phyloP scores from a whole-genome alignment of 2,888 invertebrate genomes.

The Iphiclides podalirius region DNA sequence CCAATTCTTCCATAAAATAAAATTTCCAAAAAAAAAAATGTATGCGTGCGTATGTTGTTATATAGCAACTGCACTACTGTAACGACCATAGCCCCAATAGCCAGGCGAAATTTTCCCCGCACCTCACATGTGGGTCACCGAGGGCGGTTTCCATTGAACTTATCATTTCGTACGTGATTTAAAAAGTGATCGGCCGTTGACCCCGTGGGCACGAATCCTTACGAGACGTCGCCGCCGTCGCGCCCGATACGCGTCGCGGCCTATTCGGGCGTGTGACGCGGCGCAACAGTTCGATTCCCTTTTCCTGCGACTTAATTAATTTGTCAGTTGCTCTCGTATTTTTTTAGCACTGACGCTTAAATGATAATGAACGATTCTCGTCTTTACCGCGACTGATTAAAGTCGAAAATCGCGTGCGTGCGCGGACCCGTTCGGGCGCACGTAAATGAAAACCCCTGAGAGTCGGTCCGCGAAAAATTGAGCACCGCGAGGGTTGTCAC shows the following conservation, averaged over 20 bases:
- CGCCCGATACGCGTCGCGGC: constrained; percentile 28
- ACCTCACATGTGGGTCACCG: neutral
- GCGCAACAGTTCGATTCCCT: constrained; percentile 64
- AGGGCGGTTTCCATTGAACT: constrained; percentile 16
- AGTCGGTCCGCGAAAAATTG: constrained; percentile 37
- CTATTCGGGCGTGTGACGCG: constrained; percentile 61
- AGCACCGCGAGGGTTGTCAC: constrained; percentile 45
- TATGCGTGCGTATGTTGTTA: no score
- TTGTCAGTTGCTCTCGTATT: constrained; percentile 46
- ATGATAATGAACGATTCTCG: constrained; percentile 11
- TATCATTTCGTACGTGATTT: constrained; percentile 11
- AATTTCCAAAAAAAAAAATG: no score
- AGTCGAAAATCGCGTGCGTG: constrained; percentile 15
- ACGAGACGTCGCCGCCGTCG: constrained; percentile 22
- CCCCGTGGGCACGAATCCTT: constrained; percentile 19
- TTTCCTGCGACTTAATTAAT: constrained; percentile 65
- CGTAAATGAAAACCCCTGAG: constrained; percentile 42
- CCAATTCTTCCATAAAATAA: no score
- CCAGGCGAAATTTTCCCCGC: no score
- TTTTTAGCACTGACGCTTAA: constrained; percentile 29
- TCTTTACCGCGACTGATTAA: constrained; percentile 10
- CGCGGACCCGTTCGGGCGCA: constrained; percentile 35
- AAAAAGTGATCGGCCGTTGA: constrained; percentile 15
- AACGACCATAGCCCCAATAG: no score
- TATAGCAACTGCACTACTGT: no score